Conservation (phyloP, 2,888 invertebrate genomes). For the Caenorhabditis angaria region DNA sequence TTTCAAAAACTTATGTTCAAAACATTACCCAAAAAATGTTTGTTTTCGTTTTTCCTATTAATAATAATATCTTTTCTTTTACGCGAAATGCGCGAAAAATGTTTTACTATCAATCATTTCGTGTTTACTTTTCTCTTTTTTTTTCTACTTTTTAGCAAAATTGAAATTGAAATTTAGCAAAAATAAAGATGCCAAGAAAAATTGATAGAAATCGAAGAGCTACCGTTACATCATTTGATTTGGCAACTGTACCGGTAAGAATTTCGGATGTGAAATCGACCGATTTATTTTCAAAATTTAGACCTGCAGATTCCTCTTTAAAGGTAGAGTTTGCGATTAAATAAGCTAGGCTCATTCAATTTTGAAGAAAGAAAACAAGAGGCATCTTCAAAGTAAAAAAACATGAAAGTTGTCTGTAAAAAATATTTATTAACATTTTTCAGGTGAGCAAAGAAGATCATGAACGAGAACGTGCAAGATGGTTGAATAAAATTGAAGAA, state of each 20-base stretch:
- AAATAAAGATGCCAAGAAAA: conserved; percentile 21
- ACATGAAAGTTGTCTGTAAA: neutral
- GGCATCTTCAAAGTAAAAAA: conserved; percentile 6
- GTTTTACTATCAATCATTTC: neutral
- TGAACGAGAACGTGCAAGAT: conserved; percentile 65
- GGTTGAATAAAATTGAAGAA: conserved; percentile 67
- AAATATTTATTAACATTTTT: no score
- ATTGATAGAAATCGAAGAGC: conserved; percentile 46
- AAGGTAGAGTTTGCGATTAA: no score
- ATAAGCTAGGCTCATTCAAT: no score
- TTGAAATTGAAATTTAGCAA: conserved; percentile 6
- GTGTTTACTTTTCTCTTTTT: conserved; percentile 8
- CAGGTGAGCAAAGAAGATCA: conserved; percentile 68
- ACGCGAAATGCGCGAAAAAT: neutral
- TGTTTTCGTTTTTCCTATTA: neutral
- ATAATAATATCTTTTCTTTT: conserved; percentile 4
- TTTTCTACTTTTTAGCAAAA: neutral
- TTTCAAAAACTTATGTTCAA: neutral
- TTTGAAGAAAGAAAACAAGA: no score
- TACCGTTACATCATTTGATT: conserved; percentile 40
- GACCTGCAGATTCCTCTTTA: no score
- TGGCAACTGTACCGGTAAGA: conserved; percentile 1
- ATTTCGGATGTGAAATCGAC: no score
- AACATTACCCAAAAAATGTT: neutral
- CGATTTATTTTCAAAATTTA: no score